Evolutionary conservation across 2,113 vertebrate genomes (phyloP), one percentile per base, ranked within the genome.

Genomic region (Spheniscus mendiculus): DNA sequence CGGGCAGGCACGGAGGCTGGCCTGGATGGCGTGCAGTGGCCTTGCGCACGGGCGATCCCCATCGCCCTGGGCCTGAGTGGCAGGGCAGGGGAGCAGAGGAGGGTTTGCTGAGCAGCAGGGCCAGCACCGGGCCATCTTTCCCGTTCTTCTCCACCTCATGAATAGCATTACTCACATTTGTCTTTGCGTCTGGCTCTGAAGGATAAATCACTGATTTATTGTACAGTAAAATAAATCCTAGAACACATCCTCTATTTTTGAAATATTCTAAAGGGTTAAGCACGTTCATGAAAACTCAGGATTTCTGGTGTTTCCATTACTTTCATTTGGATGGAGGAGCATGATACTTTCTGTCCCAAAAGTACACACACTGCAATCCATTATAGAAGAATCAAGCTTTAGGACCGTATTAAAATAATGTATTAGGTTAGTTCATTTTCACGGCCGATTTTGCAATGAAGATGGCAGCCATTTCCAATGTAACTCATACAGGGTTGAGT

Each of bases 231-330:
- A 42, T 32, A 34, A 49, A 38, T 8, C 11, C 4, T 2, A 34
- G 42, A 56, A 21, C 4, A 3, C 1, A 1, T 7, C 42, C 30
- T 32, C 11, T 56, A 1, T 59, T 13, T 19, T 30, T 42, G 26
- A 69, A 55, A 38, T 42, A 0, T 1, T 8, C 5, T 4, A 16
- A 40, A 2, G 3, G n/a, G 15, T 21, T 29, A 11, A 22, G 62
- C 14, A 7, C 2, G 0, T 4, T 30, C 6, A 5, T 14, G 36
- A 27, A 9, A 17, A 5, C 4, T 3, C 2, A 3, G 14, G 14
- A 3, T 29, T 55, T 36, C 26, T 3, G 15, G 5, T 32, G 81
- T 32, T 73, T 9, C 14, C 65, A 13, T 27, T 52, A 1, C 45
- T 66, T 44, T 8, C 10, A 6, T 29, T 42, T 2, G 34, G 17